Evolutionary conservation across 1,140 invertebrate species (phyloP).

Genomic region (Calosoma granatense): DNA sequence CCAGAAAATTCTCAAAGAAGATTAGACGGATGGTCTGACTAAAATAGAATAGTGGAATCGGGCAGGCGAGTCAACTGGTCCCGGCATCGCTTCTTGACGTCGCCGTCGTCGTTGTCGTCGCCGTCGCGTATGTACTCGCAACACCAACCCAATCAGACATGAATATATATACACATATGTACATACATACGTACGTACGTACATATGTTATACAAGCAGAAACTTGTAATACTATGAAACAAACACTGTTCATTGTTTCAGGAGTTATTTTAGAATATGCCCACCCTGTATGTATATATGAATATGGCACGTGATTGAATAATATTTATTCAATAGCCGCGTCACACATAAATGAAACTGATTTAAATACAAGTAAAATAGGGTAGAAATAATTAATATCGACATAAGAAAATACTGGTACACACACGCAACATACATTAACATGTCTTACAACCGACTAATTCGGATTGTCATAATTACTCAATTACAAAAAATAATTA

Average conservation of each 20-base stretch:
- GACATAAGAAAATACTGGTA: not conserved
- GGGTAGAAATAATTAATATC: not conserved
- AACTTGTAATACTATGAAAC: too few species aligned
- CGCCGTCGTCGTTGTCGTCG: too few species aligned
- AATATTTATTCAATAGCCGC: too few species aligned
- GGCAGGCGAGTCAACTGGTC: too few species aligned
- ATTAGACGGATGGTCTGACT: not conserved
- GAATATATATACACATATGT: not conserved
- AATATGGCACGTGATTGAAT: too few species aligned
- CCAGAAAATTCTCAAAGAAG: slow-evolving; percentile 18
- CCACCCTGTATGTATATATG: too few species aligned
- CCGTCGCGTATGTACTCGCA: not conserved
- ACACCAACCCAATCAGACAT: not conserved
- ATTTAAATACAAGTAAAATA: not conserved
- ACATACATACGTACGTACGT: not conserved
- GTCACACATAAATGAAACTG: too few species aligned
- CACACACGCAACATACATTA: not conserved
- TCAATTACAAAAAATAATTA: not conserved
- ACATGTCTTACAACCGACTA: not conserved
- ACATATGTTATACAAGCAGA: too few species aligned
- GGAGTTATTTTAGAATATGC: too few species aligned
- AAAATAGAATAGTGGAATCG: too few species aligned
- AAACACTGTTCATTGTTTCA: too few species aligned
- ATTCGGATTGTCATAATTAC: not conserved
- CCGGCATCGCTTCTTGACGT: not conserved